A percentile compares a stretch with the other conserved stretches of the same genome.
phyloP scores from a whole-genome alignment of 2,888 invertebrate genomes.

The Ennomos fuscantarius region DNA sequence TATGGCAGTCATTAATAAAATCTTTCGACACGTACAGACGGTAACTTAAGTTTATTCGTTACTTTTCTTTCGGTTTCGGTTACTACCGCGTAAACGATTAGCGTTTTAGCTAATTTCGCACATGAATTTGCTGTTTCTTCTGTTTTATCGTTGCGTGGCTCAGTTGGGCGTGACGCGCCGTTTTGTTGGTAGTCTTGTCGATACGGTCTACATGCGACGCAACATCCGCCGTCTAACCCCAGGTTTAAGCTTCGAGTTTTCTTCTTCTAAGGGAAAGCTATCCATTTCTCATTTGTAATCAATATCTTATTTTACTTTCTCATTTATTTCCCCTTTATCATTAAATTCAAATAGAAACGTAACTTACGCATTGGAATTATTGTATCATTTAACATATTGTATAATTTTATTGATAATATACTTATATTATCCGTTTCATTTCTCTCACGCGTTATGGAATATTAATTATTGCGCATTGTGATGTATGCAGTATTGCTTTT shows the following conservation, averaged over 20 bases:
- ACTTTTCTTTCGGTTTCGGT: slow-evolving; percentile 35
- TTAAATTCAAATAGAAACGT: slow-evolving; percentile 2
- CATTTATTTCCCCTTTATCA: slow-evolving; percentile 1
- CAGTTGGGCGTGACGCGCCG: slow-evolving; percentile 77
- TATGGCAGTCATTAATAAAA: slow-evolving; percentile 32
- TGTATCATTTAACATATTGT: slow-evolving; percentile 46
- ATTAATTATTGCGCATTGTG: slow-evolving; percentile 61
- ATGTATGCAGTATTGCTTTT: slow-evolving; percentile 55
- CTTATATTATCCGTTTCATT: slow-evolving; percentile 47
- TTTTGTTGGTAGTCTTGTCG: slow-evolving; percentile 77
- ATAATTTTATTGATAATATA: slow-evolving; percentile 49
- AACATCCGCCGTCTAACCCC: slow-evolving; percentile 72
- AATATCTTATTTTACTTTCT: slow-evolving; percentile 38
- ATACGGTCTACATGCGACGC: slow-evolving; percentile 78
- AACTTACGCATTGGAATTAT: slow-evolving; percentile 38
- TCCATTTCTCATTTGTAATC: slow-evolving; percentile 49
- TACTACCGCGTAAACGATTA: slow-evolving; percentile 39
- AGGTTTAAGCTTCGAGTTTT: slow-evolving; percentile 64
- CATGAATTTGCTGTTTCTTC: slow-evolving; percentile 54
- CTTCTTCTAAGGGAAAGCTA: slow-evolving; percentile 54
- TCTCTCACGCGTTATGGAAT: slow-evolving; percentile 68
- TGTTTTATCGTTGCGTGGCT: slow-evolving; percentile 69
- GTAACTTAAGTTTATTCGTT: slow-evolving; percentile 10
- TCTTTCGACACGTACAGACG: slow-evolving; percentile 2
- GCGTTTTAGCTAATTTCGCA: slow-evolving; percentile 57